Percentiles rank a stretch among this genome's conserved stretches.
Evolutionary conservation across 2,888 invertebrate genomes (phyloP).

Genomic region (Vannuccia rotundouncinata): DNA sequence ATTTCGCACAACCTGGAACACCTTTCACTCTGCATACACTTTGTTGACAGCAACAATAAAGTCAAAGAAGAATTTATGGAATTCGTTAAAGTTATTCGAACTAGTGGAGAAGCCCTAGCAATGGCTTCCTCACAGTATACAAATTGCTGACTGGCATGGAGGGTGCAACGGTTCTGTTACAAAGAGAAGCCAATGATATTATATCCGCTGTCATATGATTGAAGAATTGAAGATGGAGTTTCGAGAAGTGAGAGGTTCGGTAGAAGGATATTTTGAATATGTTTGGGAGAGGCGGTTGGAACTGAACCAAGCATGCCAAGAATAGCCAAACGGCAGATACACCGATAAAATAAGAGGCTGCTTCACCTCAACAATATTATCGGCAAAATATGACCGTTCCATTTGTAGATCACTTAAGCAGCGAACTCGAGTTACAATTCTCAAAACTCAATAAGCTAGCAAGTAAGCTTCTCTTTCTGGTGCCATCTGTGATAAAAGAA

Average conservation of each 20-base stretch:
- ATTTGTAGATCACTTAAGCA: slow-evolving; percentile 21
- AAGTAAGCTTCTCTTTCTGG: not conserved
- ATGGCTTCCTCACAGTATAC: slow-evolving; percentile 4
- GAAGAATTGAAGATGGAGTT: not conserved
- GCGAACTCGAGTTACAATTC: slow-evolving; percentile 1
- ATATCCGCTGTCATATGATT: slow-evolving; percentile 3
- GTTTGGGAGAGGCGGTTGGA: not conserved
- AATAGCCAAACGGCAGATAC: not conserved
- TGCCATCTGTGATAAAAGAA: not conserved
- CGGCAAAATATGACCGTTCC: slow-evolving; percentile 2
- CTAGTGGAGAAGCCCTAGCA: no score
- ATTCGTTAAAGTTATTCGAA: no score
- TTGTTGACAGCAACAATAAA: not conserved
- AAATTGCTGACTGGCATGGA: slow-evolving; percentile 14
- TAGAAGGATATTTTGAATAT: slow-evolving; percentile 7
- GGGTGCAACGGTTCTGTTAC: slow-evolving; percentile 10
- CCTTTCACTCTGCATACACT: not conserved
- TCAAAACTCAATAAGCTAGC: not conserved
- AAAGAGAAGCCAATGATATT: slow-evolving; percentile 26
- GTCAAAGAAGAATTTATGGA: not conserved
- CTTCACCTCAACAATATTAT: slow-evolving; percentile 24
- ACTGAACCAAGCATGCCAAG: not conserved
- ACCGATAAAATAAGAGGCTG: slow-evolving; percentile 11
- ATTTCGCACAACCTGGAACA: not conserved
- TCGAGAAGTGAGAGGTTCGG: slow-evolving; percentile 15